These are phyloP conservation scores for Stichopus horrens DNA, from an alignment of 53 echinoderm and acorn worm species.

Conservation along the genomic window DNA sequence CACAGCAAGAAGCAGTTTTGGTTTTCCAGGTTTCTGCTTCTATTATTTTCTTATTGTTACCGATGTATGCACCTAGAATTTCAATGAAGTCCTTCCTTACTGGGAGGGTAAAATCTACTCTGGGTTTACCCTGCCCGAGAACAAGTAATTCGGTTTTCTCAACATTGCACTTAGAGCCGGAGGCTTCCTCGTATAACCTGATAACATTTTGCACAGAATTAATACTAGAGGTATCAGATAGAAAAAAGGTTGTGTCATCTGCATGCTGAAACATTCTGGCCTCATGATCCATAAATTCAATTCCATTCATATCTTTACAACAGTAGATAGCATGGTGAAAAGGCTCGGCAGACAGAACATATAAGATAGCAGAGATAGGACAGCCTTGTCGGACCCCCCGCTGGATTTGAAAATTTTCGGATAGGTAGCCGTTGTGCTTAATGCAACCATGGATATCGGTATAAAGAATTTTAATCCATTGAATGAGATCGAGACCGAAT, in stretches of 20 bases:
- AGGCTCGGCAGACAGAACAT: slow-evolving; percentile 43
- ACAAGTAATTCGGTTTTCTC: slow-evolving; percentile 45
- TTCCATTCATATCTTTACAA: background rate
- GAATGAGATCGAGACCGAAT: slow-evolving; percentile 45
- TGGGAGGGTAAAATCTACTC: no score
- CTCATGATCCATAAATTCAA: background rate
- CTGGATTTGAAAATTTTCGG: slow-evolving; percentile 24
- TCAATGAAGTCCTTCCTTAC: background rate
- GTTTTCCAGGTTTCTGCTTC: slow-evolving; percentile 20
- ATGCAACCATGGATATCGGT: slow-evolving; percentile 49
- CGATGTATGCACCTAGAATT: slow-evolving; percentile 30
- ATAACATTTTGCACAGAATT: background rate
- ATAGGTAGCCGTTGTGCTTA: slow-evolving; percentile 43
- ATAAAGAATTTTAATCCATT: slow-evolving; percentile 57
- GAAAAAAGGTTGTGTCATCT: slow-evolving; percentile 38
- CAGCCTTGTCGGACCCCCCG: slow-evolving; percentile 66
- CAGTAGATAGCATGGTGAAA: slow-evolving; percentile 14
- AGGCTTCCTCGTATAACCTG: background rate
- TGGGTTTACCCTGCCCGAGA: background rate
- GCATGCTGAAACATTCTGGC: slow-evolving; percentile 48
- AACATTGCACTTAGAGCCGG: slow-evolving; percentile 43
- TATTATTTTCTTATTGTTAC: background rate
- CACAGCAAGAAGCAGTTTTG: background rate
- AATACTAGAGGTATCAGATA: background rate
- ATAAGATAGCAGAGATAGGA: slow-evolving; percentile 44